These are phyloP conservation scores for Nothoprocta perdicaria DNA, from an alignment of 2,113 vertebrate species.

Conservation along the genomic window DNA sequence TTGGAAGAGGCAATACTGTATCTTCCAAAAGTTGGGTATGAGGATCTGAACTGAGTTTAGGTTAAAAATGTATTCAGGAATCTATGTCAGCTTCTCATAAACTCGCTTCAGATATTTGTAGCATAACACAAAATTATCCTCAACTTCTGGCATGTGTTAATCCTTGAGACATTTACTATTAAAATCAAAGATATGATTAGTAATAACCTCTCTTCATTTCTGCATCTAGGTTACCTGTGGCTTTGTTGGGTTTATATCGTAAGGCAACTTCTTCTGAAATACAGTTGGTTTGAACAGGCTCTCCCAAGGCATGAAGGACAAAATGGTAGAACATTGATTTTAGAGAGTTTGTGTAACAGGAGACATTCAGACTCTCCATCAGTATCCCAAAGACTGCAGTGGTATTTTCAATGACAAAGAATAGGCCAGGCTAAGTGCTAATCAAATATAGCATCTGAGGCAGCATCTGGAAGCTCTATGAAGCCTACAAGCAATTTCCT, in stretches of 20 bases:
- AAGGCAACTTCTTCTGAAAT: not conserved
- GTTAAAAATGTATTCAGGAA: not conserved
- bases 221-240: not conserved
- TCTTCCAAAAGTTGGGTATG: not conserved
- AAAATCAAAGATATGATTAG: not conserved
- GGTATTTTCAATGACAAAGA: conserved; percentile 4
- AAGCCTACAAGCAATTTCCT: conserved; percentile 16
- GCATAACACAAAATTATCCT: too few relatives aligned
- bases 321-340: not conserved
- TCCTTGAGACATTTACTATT: not conserved
- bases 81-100: not conserved
- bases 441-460: not conserved
- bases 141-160: not conserved
- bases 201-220: not conserved
- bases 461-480: not conserved
- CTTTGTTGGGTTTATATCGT: not conserved
- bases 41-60: not conserved
- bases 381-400: not conserved
- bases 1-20: not conserved
- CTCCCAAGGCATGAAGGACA: not conserved
- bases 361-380: not conserved
- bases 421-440: not conserved
- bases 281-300: not conserved
- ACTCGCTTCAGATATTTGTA: not conserved
- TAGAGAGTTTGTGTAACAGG: not conserved